These are phyloP conservation scores for Salvelinus alpinus DNA, from an alignment of 2,113 vertebrate species.

Conservation along the genomic window DNA sequence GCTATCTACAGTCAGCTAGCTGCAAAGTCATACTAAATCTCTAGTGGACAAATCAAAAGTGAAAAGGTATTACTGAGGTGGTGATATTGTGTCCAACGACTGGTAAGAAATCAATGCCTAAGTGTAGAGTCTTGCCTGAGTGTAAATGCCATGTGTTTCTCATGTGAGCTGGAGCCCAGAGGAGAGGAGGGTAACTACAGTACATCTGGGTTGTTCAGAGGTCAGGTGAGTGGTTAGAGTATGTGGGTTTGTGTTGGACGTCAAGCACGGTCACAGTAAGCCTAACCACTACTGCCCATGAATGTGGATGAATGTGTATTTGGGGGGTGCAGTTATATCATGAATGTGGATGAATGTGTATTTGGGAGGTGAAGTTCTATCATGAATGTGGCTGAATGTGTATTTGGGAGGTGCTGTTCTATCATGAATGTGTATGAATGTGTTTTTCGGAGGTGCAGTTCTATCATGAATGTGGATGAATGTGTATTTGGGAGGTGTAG, in stretches of 20 bases:
- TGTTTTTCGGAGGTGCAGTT: background rate
- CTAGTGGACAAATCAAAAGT: constrained; percentile 9
- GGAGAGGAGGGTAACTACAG: background rate
- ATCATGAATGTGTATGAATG: background rate
- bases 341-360: background rate
- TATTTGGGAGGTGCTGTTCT: too few species aligned
- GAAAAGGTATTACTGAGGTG: constrained; percentile 14
- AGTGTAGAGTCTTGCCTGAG: background rate
- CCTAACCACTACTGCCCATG: too few species aligned
- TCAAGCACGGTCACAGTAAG: background rate
- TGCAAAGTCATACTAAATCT: background rate
- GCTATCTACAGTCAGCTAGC: background rate
- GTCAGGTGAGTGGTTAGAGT: background rate
- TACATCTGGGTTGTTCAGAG: background rate
- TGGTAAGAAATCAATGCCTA: constrained; percentile 19
- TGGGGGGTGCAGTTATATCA: too few species aligned
- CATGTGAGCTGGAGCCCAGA: background rate
- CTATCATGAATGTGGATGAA: background rate
- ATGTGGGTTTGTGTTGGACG: background rate
- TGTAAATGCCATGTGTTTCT: constrained; percentile 5
- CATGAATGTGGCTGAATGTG: too few species aligned
- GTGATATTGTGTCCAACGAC: constrained; percentile 4
- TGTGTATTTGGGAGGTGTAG: background rate
- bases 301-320: too few species aligned
- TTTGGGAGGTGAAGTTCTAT: too few species aligned